Base-by-base conservation (phyloP, 2,888 invertebrate genomes). In the Mongoloraphidia duomilia region DNA sequence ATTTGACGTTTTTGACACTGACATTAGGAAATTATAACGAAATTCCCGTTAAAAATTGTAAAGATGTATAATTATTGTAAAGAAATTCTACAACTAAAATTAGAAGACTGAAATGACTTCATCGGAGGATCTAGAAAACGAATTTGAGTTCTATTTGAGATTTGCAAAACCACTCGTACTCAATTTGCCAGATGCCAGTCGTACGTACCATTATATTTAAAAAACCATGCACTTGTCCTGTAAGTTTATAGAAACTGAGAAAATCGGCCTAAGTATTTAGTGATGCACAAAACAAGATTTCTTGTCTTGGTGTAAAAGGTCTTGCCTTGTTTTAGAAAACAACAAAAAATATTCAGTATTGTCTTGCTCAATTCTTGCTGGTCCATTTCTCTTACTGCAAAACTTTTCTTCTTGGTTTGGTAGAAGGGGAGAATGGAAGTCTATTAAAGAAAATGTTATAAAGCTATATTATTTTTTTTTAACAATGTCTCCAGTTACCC, bases 81-180 rank as follows among this genome's bases (percentile, higher is more conserved):
- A 26, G 26, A 26, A 26, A 26, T 26, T 26, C 3, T 26, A 26
- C 26, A 26, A 26, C 26, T 1, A 26, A 26, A 26, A 26, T 26
- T 26, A 12, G 11, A 44, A 44, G 11, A 4, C 9, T 33, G 35
- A 44, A 45, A 45, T 45, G 36, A 6, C 17, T 5, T 8, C 36
- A 41, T 41, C 49, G 14, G 34, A 40, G 40, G 45, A 33, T 12
- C 41, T 41, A 36, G 39, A 47, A 35, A 44, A 60, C 49, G 63
- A 67, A 55, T 67, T 70, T 51, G 61, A 63, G 39, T 70, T 70
- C 56, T 70, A 68, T 53, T 50, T 68, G 13, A 65, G 63, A 56
- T 65, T 70, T 52, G 65, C 65, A 3, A 69, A 65, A 56, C 67
- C 69, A 6, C 55, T 70, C 36, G 62, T 68, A 34, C 55, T 69